Evolutionary conservation across 2,113 vertebrate species (phyloP).

Genomic region (Rhynchomys soricoides): DNA sequence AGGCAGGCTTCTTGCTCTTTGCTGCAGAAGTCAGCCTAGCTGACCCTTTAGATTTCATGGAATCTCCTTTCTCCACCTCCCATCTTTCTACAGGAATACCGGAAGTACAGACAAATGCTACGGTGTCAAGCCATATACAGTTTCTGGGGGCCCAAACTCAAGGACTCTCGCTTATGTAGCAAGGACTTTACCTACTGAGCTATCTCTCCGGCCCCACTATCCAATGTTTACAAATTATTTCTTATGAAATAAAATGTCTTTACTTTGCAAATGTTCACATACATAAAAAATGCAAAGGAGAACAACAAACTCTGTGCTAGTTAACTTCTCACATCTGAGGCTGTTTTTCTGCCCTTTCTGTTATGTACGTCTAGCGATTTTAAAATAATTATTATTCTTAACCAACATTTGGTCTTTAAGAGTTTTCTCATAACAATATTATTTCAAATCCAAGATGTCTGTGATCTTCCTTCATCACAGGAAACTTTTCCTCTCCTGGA

Average conservation of each 20-base stretch:
- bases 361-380: neutral
- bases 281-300: neutral
- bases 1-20: neutral
- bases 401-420: neutral
- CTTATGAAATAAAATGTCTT: neutral
- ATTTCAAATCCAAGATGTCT: neutral
- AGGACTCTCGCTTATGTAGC: too few relatives aligned
- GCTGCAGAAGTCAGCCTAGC: neutral
- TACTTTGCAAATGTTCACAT: neutral
- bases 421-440: neutral
- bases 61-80: neutral
- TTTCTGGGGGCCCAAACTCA: neutral
- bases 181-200: neutral
- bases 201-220: neutral
- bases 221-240: neutral
- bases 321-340: neutral
- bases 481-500: neutral
- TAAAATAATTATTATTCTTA: constrained; percentile 51
- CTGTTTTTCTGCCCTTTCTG: neutral
- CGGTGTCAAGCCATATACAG: neutral
- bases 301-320: neutral
- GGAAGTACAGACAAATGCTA: neutral
- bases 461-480: neutral
- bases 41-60: neutral
- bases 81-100: neutral